A percentile compares a stretch with the other conserved stretches of the same genome.
Evolutionary conservation across 2,797 vertebrate genomes (phyloP).

Genomic region (Danio aesculapii): DNA sequence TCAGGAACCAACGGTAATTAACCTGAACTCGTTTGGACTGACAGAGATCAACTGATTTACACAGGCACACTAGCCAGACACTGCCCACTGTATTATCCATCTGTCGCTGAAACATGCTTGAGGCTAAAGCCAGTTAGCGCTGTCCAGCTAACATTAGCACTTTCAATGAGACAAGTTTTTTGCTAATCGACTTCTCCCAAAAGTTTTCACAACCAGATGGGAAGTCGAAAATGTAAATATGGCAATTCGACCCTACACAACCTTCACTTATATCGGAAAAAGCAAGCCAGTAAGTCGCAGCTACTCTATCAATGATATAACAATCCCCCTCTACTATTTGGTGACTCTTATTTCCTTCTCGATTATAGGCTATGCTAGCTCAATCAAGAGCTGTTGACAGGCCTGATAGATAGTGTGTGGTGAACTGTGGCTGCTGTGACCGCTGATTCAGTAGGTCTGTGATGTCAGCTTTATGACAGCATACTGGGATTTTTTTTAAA

Average conservation of each 20-base stretch:
- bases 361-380: slow-evolving; percentile 12
- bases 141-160: not conserved
- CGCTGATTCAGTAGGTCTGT: slow-evolving; percentile 30
- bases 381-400: slow-evolving; percentile 49
- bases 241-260: not conserved
- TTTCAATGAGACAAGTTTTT: slow-evolving; percentile 4
- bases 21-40: slow-evolving; percentile 70
- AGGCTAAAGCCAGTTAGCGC: slow-evolving; percentile 17
- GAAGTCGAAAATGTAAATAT: slow-evolving; percentile 20
- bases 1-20: slow-evolving; percentile 76
- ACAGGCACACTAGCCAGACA: slow-evolving; percentile 60
- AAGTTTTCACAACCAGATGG: slow-evolving; percentile 9
- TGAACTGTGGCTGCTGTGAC: slow-evolving; percentile 24
- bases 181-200: slow-evolving; percentile 9
- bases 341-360: slow-evolving; percentile 25
- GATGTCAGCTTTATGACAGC: slow-evolving; percentile 7
- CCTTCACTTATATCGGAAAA: not conserved
- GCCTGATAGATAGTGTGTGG: slow-evolving; percentile 48
- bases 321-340: slow-evolving; percentile 37
- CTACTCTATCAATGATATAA: slow-evolving; percentile 48
- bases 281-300: not conserved
- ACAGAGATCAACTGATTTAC: slow-evolving; percentile 73
- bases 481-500: not conserved
- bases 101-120: not conserved
- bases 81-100: slow-evolving; percentile 44